Conservation (phyloP, 2,888 invertebrate species). For the Athripsodes cinereus region DNA sequence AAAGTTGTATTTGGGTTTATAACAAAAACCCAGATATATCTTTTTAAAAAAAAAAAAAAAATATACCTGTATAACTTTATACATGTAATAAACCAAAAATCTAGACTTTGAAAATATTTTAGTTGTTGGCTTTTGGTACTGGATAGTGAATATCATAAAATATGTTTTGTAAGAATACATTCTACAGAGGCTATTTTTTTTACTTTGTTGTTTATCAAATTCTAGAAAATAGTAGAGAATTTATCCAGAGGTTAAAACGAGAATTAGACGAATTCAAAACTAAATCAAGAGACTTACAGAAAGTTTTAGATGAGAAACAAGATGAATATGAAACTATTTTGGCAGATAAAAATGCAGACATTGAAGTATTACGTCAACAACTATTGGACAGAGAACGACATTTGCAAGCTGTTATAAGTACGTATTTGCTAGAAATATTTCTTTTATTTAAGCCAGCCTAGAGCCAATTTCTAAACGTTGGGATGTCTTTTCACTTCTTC, state of each 20-base stretch:
- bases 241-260: slow-evolving; percentile 32
- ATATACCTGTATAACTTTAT: no score
- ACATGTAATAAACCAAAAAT: no score
- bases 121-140: no score
- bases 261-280: slow-evolving; percentile 40
- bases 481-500: no score
- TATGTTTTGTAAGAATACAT: not conserved
- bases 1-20: no score
- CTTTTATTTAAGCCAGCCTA: not conserved
- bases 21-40: no score
- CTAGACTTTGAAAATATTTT: no score
- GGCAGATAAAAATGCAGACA: slow-evolving; percentile 65
- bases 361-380: slow-evolving; percentile 54
- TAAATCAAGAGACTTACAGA: slow-evolving; percentile 44
- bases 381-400: slow-evolving; percentile 48
- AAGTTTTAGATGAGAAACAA: slow-evolving; percentile 39
- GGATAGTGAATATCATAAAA: no score
- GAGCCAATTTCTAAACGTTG: no score
- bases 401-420: slow-evolving; percentile 42
- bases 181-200: not conserved
- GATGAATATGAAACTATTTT: slow-evolving; percentile 43
- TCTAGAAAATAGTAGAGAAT: slow-evolving; percentile 21
- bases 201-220: not conserved
- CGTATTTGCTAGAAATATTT: slow-evolving; percentile 22
- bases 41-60: no score